A percentile compares a stretch with the other conserved stretches of the same genome.
Conservation (phyloP, 2,113 vertebrate genomes). For the Cottus gobio region DNA sequence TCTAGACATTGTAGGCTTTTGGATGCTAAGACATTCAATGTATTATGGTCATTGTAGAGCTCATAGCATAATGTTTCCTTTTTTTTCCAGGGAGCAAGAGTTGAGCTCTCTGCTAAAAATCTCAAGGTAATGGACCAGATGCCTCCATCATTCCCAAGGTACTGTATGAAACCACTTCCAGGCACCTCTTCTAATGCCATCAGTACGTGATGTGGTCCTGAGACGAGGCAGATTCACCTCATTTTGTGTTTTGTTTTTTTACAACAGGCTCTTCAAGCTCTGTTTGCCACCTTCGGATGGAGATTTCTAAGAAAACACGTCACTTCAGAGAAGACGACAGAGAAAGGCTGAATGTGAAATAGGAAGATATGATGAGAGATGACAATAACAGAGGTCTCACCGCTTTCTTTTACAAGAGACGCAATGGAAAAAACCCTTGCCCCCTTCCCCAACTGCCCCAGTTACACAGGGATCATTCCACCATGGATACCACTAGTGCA, state of each 20-base stretch:
- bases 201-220: background rate
- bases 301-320: slow-evolving; percentile 83
- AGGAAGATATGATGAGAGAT: slow-evolving; percentile 38
- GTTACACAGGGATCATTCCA: slow-evolving; percentile 52
- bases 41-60: background rate
- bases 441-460: background rate
- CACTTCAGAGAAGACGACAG: slow-evolving; percentile 26
- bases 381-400: slow-evolving; percentile 16
- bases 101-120: slow-evolving; percentile 98
- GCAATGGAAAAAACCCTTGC: slow-evolving; percentile 21
- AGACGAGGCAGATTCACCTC: background rate
- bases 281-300: slow-evolving; percentile 95
- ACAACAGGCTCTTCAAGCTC: slow-evolving; percentile 90
- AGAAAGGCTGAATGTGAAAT: slow-evolving; percentile 7
- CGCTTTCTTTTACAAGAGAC: slow-evolving; percentile 36
- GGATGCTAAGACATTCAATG: background rate
- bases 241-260: slow-evolving; percentile 22
- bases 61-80: slow-evolving; percentile 28
- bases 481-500: slow-evolving; percentile 36
- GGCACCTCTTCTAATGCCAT: background rate
- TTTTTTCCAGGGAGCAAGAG: slow-evolving; percentile 90
- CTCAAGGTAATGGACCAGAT: slow-evolving; percentile 98
- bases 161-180: slow-evolving; percentile 42
- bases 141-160: slow-evolving; percentile 93
- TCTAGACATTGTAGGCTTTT: background rate